phyloP scores from a whole-genome alignment of 1,140 invertebrate genomes.

The Eupristina koningsbergeri region DNA sequence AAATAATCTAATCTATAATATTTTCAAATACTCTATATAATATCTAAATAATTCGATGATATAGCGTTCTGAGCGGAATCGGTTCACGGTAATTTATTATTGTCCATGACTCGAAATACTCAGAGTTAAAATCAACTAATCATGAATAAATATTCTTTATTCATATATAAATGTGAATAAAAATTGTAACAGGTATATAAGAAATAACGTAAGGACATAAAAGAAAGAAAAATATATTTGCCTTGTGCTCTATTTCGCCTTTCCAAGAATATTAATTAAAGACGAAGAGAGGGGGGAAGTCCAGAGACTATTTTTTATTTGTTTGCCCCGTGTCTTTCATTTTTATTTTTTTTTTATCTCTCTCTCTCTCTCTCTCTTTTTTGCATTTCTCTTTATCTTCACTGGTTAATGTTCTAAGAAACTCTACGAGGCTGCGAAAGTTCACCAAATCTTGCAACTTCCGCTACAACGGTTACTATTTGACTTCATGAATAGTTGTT shows the following conservation, averaged over 20 bases:
- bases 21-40: too few species aligned
- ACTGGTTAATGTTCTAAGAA: constrained; percentile 46
- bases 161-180: too few species aligned
- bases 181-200: too few species aligned
- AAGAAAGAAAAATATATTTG: neutral
- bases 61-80: too few species aligned
- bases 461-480: neutral
- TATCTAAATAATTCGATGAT: too few species aligned
- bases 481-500: neutral
- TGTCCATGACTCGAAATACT: too few species aligned
- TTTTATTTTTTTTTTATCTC: neutral
- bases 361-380: neutral
- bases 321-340: neutral
- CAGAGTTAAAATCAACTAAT: too few species aligned
- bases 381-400: neutral
- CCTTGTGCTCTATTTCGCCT: constrained; percentile 54
- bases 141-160: too few species aligned
- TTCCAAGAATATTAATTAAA: constrained; percentile 61
- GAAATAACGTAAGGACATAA: too few species aligned
- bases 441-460: neutral
- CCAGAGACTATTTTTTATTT: neutral
- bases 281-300: constrained; percentile 42
- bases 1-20: too few species aligned
- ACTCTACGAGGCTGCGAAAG: constrained; percentile 28
- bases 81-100: too few species aligned